Evolutionary conservation across 2,888 invertebrate species (phyloP).

Genomic region (Baronia brevicornis): DNA sequence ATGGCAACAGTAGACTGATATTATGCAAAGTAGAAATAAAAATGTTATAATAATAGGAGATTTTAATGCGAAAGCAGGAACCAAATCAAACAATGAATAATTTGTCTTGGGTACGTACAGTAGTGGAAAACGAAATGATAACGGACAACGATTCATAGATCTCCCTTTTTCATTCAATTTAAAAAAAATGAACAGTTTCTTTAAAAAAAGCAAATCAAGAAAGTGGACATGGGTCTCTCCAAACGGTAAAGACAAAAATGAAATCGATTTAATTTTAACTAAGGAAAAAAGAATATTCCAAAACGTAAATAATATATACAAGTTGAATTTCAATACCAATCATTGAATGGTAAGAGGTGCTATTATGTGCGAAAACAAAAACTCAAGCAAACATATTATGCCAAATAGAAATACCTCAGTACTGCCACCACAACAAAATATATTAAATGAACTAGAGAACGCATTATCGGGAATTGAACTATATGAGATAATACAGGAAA

Average conservation of each 20-base stretch:
- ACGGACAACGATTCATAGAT: conserved; percentile 9
- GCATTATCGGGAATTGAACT: conserved; percentile 4
- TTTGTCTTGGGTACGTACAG: not conserved
- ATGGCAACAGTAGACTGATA: conserved; percentile 12
- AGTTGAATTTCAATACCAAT: conserved; percentile 7
- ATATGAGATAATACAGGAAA: conserved; percentile 7
- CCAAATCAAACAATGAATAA: conserved; percentile 1
- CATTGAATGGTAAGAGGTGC: conserved; percentile 12
- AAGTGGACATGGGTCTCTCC: conserved; percentile 15
- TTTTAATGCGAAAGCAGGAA: conserved; percentile 8
- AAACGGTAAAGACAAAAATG: conserved; percentile 14
- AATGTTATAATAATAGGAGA: conserved; percentile 10
- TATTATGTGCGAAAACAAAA: conserved; percentile 1
- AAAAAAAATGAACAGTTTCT: conserved; percentile 15
- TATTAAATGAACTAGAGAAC: conserved; percentile 4
- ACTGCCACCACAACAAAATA: conserved; percentile 8
- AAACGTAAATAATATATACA: not conserved
- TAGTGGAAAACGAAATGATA: conserved; percentile 8
- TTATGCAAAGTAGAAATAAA: conserved; percentile 7
- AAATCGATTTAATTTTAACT: conserved; percentile 10
- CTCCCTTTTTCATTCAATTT: conserved; percentile 11
- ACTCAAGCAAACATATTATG: conserved; percentile 1
- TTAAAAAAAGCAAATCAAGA: conserved; percentile 11
- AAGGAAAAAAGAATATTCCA: not conserved
- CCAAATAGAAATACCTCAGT: not conserved